Base-by-base conservation (phyloP, 2,888 invertebrate genomes). In the Danaus chrysippus region DNA sequence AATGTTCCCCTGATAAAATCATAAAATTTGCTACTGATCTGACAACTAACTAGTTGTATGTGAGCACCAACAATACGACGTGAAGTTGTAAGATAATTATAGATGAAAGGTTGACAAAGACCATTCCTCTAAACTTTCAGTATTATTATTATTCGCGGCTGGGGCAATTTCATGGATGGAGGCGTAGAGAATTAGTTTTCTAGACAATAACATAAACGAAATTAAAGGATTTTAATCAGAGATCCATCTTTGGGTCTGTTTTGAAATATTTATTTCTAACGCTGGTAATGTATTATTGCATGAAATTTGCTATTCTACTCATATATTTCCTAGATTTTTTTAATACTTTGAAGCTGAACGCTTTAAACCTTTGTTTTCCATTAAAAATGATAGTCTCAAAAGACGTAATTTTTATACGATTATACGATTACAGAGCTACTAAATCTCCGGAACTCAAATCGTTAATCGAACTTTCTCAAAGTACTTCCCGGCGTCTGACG, bases 401-500 rank as follows among this genome's bases (percentile, higher is more conserved):
- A 76, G 76, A 75, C 80, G 82, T 84, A 84, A 86, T 87, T 86
- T 86, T 85, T 82, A 79, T 77, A 77, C 82, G 23, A 23, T 23
- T 23, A 23, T 23, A 23, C 23, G 84, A 85, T 87, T 84, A 86
- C 83, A 74, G 74, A 71, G 69, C 77, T 78, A 87, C 84, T 88
- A 88, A 87, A 87, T 87, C 87, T 87, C 86, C 73, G 70, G 76
- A 87, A 86, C 85, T 87, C 23, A 34, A 34, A 34, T 34, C 87
- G 86, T 88, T 88, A 87, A 87, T 87, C 84, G 86, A 88, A 88
- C 76, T 88, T 87, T 87, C 80, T 78, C 77, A 78, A 83, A 86
- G 85, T 83, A 82, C 83, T 84, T 81, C 77, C 75, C 72, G 73
- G 78, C 80, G 79, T 71, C 80, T 82, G 86, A 83, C 86, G 86